These are phyloP conservation scores for Dolichallabes microphthalmus DNA, from an alignment of 2,113 vertebrate species.

Conservation along the genomic window DNA sequence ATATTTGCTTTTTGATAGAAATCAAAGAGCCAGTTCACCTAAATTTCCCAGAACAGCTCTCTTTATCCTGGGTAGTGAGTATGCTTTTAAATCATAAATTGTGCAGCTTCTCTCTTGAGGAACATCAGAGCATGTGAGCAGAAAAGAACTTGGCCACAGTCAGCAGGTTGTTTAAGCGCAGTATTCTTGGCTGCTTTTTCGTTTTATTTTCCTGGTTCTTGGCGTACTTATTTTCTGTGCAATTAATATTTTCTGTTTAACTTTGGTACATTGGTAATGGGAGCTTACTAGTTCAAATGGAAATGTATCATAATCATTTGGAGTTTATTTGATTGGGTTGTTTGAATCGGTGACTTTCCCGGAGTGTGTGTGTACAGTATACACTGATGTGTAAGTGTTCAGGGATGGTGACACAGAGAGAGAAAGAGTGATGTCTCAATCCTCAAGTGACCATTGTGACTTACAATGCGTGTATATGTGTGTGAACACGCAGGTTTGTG, in stretches of 20 bases:
- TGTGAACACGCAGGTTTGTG: not conserved
- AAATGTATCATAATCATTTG: not conserved
- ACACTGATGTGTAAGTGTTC: not conserved
- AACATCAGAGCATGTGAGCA: not conserved
- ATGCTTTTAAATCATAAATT: slow-evolving; percentile 12
- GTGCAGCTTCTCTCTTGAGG: not conserved
- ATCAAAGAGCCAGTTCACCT: not conserved
- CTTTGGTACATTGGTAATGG: not conserved
- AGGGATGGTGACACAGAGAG: not conserved
- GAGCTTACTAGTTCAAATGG: not conserved
- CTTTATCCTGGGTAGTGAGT: slow-evolving; percentile 23
- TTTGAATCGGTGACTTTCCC: not conserved
- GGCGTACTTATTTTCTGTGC: not conserved
- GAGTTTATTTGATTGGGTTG: not conserved
- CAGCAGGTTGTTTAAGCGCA: not conserved
- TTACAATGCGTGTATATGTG: not conserved
- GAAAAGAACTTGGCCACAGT: not conserved
- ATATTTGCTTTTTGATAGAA: slow-evolving; percentile 5
- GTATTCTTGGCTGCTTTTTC: slow-evolving; percentile 1
- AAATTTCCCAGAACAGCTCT: slow-evolving; percentile 2
- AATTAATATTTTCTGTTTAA: not conserved
- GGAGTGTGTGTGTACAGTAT: not conserved
- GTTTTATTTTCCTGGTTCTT: not conserved
- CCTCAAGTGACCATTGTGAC: slow-evolving; percentile 3
- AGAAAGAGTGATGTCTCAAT: not conserved